These are phyloP conservation scores for Sesia bembeciformis DNA, from an alignment of 2,888 invertebrate species.

Conservation along the genomic window DNA sequence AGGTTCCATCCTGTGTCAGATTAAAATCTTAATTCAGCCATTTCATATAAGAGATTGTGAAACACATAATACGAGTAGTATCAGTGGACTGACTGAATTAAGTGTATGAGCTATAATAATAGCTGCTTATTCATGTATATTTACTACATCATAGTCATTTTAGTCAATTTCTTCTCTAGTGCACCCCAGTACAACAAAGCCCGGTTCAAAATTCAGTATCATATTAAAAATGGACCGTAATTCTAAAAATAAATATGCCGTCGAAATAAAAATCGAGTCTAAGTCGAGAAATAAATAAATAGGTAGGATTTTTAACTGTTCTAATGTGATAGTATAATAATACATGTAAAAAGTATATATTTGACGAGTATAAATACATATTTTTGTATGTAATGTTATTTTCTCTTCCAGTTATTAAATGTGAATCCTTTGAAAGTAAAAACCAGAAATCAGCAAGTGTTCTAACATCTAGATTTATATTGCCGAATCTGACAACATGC, in stretches of 20 bases:
- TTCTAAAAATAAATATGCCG: slow-evolving; percentile 32
- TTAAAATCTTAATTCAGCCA: too few relatives aligned
- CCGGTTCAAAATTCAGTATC: slow-evolving; percentile 39
- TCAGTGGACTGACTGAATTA: too few relatives aligned
- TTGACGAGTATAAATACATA: background rate
- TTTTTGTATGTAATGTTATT: too few relatives aligned
- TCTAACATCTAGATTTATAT: slow-evolving; percentile 31
- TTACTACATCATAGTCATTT: slow-evolving; percentile 8
- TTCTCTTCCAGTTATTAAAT: background rate
- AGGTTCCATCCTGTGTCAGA: too few relatives aligned
- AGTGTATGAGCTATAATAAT: too few relatives aligned
- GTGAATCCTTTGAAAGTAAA: background rate
- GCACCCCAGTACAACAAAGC: slow-evolving; percentile 19
- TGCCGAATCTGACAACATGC: slow-evolving; percentile 11
- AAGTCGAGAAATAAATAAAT: slow-evolving; percentile 34
- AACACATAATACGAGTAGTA: too few relatives aligned
- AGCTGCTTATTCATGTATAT: too few relatives aligned
- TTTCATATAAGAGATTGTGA: too few relatives aligned
- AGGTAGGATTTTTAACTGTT: slow-evolving; percentile 20
- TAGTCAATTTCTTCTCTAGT: slow-evolving; percentile 32
- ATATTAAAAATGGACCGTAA: slow-evolving; percentile 39
- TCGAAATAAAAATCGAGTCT: slow-evolving; percentile 35
- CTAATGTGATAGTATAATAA: background rate
- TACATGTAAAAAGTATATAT: background rate
- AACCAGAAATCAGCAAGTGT: slow-evolving; percentile 24